Evolutionary conservation across 2,113 vertebrate genomes (phyloP).

Genomic region (Anguilla japonica): DNA sequence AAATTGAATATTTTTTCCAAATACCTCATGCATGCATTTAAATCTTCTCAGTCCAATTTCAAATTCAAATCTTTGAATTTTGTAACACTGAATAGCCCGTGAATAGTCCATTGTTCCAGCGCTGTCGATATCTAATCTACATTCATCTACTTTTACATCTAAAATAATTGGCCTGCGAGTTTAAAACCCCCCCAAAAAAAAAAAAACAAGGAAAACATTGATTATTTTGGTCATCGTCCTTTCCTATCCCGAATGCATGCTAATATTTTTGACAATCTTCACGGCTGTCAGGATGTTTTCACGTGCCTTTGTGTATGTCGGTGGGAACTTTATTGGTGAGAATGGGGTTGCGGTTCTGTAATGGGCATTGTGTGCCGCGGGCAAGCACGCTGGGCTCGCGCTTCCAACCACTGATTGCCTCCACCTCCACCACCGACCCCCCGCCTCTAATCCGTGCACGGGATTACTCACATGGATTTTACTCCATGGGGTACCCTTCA

Average conservation of each 20-base stretch:
- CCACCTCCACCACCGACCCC: not conserved
- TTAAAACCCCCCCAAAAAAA: not conserved
- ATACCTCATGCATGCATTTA: not conserved
- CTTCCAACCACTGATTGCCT: no score
- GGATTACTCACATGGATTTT: not conserved
- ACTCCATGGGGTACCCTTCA: not conserved
- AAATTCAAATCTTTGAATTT: not conserved
- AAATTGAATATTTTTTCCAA: not conserved
- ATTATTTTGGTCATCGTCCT: not conserved
- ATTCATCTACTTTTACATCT: not conserved
- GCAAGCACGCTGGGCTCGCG: not conserved
- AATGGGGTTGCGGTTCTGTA: not conserved
- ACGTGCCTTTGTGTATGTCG: not conserved
- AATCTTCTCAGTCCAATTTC: not conserved
- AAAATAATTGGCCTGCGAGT: not conserved
- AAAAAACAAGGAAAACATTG: not conserved
- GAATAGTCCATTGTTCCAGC: not conserved
- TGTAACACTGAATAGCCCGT: not conserved
- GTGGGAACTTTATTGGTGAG: not conserved
- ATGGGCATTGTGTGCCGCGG: not conserved
- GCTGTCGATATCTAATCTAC: not conserved
- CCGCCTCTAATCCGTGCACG: not conserved
- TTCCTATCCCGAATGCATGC: not conserved
- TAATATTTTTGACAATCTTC: not conserved
- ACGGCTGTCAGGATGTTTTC: not conserved